A percentile compares a stretch with the other conserved stretches of the same genome.
Evolutionary conservation across 2,888 invertebrate genomes (phyloP).

Genomic region (Drosophila falleni): DNA sequence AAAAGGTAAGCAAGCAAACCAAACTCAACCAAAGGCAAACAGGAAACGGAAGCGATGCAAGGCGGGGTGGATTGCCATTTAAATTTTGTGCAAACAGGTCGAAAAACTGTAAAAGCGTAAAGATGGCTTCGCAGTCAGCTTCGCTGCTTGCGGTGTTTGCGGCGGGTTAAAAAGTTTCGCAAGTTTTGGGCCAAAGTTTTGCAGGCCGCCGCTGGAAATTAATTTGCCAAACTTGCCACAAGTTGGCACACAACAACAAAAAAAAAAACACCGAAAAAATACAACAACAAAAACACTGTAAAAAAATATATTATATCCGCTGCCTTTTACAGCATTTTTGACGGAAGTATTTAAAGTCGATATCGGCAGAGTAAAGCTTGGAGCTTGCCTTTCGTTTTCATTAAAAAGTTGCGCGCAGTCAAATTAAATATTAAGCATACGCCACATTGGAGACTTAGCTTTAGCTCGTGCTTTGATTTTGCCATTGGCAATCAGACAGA

Average conservation of each 20-base stretch:
- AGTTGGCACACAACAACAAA: slow-evolving; percentile 60
- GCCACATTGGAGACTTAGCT: slow-evolving; percentile 32
- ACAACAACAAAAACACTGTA: slow-evolving; percentile 20
- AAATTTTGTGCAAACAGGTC: slow-evolving; percentile 81
- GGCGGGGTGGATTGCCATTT: slow-evolving; percentile 61
- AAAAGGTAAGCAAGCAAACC: slow-evolving; percentile 76
- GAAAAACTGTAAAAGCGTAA: slow-evolving; percentile 81
- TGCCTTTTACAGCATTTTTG: slow-evolving; percentile 55
- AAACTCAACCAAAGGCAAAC: slow-evolving; percentile 64
- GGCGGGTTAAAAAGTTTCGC: slow-evolving; percentile 79
- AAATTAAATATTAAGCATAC: slow-evolving; percentile 72
- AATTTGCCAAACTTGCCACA: slow-evolving; percentile 81
- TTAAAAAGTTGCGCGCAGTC: slow-evolving; percentile 65
- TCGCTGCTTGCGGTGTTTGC: slow-evolving; percentile 73
- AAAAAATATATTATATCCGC: slow-evolving; percentile 26
- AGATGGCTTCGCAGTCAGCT: slow-evolving; percentile 63
- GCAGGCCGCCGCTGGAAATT: slow-evolving; percentile 76
- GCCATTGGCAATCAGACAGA: slow-evolving; percentile 2
- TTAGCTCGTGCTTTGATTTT: not conserved
- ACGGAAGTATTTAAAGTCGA: slow-evolving; percentile 58
- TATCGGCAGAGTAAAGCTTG: slow-evolving; percentile 30
- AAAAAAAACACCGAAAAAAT: not conserved
- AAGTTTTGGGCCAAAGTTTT: slow-evolving; percentile 74
- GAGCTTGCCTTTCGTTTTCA: slow-evolving; percentile 61
- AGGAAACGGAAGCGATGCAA: slow-evolving; percentile 58